Evolutionary conservation across 2,888 invertebrate species (phyloP), one percentile per base, ranked within the genome.

Genomic region (Phymatocera aterrima): DNA sequence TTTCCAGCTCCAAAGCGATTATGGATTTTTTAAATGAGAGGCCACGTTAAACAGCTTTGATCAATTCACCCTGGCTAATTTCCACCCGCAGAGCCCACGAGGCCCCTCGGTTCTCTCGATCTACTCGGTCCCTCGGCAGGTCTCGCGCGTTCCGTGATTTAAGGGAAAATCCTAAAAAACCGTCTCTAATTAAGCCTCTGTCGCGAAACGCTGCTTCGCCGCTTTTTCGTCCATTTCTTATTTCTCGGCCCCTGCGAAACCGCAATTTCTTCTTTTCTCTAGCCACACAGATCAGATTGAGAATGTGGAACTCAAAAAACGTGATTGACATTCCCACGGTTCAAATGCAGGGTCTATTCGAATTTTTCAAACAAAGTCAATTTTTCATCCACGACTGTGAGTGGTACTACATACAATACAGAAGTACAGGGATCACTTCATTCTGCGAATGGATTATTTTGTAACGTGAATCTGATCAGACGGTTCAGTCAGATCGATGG

Each of bases 41-140:
- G 84, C 85, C 85, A 85, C 85, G 85, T 87, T 88, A 87, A 89
- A 88, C 88, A 87, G 88, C 88, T 89, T 88, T 89, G 88, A 89
- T 87, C 87, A 87, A 86, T 87, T 87, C 85, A 84, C 82, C 83
- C 83, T 81, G 82, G 87, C 86, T 88, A 88, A 88, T 88, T 88
- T 86, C 85, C 86, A 84, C 84, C 85, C 84, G 86, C 82, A 82
- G 86, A 80, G 82, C 79, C 79, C 80, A 77, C 75, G 43, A 77
- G 77, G 79, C 78, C 78, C 61, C 74, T 54, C 57, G 24, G 54
- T 72, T 10, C 31, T 21, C 51, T 6, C 31, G 72, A 48, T 48
- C 28, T 72, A 24, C 72, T 72, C 72, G 51, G 24, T 34, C 72
- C 34, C 74, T 54, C 74, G 57, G 57, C 72, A 24, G 70, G 83